Percentiles rank a stretch among this genome's conserved stretches.
These are phyloP conservation scores for Drosophila helvetica DNA, from an alignment of 2,888 invertebrate species.

Conservation along the genomic window DNA sequence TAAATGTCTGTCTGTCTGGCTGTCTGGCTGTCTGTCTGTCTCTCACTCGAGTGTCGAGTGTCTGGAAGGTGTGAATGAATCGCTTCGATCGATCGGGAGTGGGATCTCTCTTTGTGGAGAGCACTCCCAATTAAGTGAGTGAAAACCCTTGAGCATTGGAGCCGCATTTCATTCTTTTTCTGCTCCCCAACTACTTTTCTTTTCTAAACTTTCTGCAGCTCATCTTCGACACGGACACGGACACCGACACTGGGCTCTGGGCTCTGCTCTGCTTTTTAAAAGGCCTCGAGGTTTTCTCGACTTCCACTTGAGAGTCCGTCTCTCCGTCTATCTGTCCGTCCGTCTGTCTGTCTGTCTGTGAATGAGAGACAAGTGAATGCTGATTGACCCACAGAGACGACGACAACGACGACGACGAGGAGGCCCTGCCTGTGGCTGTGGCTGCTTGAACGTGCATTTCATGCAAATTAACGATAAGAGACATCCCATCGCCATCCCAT, in stretches of 20 bases:
- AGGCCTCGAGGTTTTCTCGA: constrained; percentile 4
- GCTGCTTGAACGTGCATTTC: constrained; percentile 67
- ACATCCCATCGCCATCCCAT: not conserved
- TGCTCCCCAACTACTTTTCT: constrained; percentile 27
- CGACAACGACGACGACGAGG: constrained; percentile 1
- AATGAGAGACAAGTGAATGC: constrained; percentile 72
- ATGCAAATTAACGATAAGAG: constrained; percentile 71
- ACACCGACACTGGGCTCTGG: not conserved
- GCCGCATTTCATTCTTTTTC: constrained; percentile 17
- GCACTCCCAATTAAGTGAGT: constrained; percentile 20
- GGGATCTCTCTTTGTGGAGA: not conserved
- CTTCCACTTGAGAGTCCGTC: constrained; percentile 20
- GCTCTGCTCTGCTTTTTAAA: constrained; percentile 11
- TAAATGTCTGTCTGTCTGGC: not conserved
- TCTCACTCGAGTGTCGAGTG: constrained; percentile 7
- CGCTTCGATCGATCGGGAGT: constrained; percentile 3
- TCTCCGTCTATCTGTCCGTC: not conserved
- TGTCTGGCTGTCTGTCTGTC: too few species aligned
- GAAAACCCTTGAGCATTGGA: constrained; percentile 5
- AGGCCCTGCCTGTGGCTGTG: not conserved
- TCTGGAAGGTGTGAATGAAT: constrained; percentile 24
- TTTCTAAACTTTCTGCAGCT: constrained; percentile 36
- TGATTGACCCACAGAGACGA: constrained; percentile 67
- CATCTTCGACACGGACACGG: constrained; percentile 19
- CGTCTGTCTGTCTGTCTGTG: constrained; percentile 26